Evolutionary conservation across 1,140 invertebrate genomes (phyloP), one percentile per base, ranked within the genome.

Genomic region (Aphidius gifuensis): DNA sequence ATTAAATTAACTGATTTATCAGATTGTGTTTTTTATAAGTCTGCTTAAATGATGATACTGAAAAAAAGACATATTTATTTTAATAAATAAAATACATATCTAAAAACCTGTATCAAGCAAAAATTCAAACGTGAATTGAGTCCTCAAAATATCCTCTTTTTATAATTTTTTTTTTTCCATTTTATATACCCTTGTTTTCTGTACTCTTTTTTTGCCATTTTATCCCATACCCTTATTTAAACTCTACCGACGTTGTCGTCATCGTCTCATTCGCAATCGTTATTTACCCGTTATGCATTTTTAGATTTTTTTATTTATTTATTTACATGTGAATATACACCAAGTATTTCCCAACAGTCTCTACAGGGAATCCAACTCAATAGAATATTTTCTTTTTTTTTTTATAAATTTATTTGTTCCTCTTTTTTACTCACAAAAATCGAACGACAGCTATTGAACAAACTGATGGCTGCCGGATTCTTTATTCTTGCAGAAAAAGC

Each of bases 1-100:
- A 32, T 79, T 68, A 63, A 60, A 77, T 74, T 69, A 65, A 9
- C 47, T 5, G 54, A 50, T 8, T 55, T n/a, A 4, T 23, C 9
- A 50, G n/a, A 43, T 9, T 6, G 11, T 16, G 59, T 60, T 65
- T 74, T 76, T 75, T 75, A 75, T 69, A 71, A 74, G 67, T 64
- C 64, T 66, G 68, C 60, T 69, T 32, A 3, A 32, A 32, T 32
- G 4, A 32, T 32, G 4, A 32, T 32, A 4, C 1, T 32, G 23
- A 32, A 4, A 32, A 32, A 32, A 32, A 32, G 23, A 32, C 16
- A 32, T 32, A 16, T 32, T 32, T 32, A 3, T 32, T 32, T 32
- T 32, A 32, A 32, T 32, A 32, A 32, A 32, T 32, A 32, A 32
- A 16, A 16, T 16, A 16, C 1, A 16, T 16, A 16, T 0, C 16